These are phyloP conservation scores for Apamea anceps DNA, from an alignment of 2,888 invertebrate species.

Conservation along the genomic window DNA sequence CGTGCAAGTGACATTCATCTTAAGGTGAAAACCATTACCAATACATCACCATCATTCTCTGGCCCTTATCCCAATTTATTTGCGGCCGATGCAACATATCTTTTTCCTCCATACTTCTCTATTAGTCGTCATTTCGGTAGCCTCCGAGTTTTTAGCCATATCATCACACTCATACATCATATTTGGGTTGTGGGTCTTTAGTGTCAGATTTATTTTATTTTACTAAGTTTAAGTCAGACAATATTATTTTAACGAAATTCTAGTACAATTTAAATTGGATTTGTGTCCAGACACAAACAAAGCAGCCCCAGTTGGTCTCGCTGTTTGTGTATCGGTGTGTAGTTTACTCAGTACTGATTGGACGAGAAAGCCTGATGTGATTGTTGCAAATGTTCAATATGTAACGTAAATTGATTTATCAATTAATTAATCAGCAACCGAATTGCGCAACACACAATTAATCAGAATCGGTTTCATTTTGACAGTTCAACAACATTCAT, in stretches of 20 bases:
- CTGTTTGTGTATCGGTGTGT: slow-evolving; percentile 48
- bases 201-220: not conserved
- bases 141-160: not conserved
- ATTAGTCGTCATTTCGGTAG: not conserved
- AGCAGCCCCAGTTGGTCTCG: slow-evolving; percentile 20
- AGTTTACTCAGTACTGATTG: slow-evolving; percentile 54
- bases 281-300: slow-evolving; percentile 36
- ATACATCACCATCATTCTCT: not conserved
- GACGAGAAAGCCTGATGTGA: slow-evolving; percentile 29
- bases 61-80: not conserved
- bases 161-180: not conserved
- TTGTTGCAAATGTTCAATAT: slow-evolving; percentile 30
- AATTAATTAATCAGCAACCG: slow-evolving; percentile 37
- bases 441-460: too few relatives aligned
- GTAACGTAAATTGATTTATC: slow-evolving; percentile 19
- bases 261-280: slow-evolving; percentile 21
- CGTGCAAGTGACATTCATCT: not conserved
- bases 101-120: not conserved
- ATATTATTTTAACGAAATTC: not conserved
- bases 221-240: not conserved
- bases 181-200: not conserved
- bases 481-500: too few relatives aligned
- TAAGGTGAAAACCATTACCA: not conserved
- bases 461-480: too few relatives aligned
- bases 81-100: too few relatives aligned